phyloP scores from a whole-genome alignment of 2,113 vertebrate genomes.

The Athene cunicularia region DNA sequence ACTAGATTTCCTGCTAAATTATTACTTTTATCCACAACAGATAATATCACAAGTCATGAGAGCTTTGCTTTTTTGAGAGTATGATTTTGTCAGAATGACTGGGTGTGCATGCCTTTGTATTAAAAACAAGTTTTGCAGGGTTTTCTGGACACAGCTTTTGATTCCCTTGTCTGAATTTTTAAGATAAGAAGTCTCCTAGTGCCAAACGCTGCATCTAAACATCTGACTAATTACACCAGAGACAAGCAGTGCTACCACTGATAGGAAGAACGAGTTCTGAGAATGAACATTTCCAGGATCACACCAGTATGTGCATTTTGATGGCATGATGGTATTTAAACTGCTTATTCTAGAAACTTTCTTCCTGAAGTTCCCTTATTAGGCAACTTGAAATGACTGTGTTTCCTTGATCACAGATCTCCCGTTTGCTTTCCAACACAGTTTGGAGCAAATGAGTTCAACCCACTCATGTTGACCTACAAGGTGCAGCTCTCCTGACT shows the following conservation, averaged over 20 bases:
- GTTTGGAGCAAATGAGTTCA: background rate
- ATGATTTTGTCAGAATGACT: background rate
- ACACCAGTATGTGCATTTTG: accelerated
- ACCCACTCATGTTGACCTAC: background rate
- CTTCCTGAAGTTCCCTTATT: background rate
- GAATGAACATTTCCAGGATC: background rate
- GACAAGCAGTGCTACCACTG: background rate
- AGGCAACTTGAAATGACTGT: background rate
- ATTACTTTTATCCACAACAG: too few species aligned
- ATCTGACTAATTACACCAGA: background rate
- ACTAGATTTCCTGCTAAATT: too few species aligned
- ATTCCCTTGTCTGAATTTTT: background rate
- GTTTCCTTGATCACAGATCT: background rate
- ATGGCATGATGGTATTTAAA: background rate
- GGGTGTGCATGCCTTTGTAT: background rate
- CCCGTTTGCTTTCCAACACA: accelerated
- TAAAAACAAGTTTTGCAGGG: background rate
- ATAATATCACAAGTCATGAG: background rate
- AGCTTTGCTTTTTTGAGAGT: background rate
- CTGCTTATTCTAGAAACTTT: background rate
- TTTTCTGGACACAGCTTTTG: background rate
- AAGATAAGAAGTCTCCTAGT: background rate
- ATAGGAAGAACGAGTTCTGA: background rate
- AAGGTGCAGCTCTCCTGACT: background rate
- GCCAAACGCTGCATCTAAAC: background rate